Evolutionary conservation across 2,888 invertebrate species (phyloP), one percentile per base, ranked within the genome.

Genomic region (Pyrgus malvae): DNA sequence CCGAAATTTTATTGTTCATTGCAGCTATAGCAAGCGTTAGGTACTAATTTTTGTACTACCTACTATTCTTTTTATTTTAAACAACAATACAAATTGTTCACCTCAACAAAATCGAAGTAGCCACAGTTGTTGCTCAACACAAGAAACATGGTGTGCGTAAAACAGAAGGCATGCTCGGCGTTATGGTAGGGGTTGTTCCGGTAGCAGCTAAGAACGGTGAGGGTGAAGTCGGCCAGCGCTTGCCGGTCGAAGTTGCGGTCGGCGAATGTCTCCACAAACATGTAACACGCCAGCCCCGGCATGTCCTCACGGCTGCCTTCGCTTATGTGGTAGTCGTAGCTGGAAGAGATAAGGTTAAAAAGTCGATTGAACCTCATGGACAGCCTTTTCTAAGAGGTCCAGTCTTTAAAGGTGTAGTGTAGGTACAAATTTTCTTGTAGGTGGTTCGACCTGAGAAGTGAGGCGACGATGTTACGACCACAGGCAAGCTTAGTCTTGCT

Each of bases 131-230:
- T 83, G 16, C 65, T 67, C 14, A 93, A 68, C 25, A 93, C 90
- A 57, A 92, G 73, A 61, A 81, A 93, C 91, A 93, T 91, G 40
- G 92, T 92, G 68, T 93, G 93, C 0, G 91, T 88, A 48, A 93
- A 93, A 49, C 89, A 90, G 71, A 93, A 93, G 0, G 92, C 93
- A 62, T 93, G 93, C 48, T 92, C 91, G 1, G 92, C 91, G 69
- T 93, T 93, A 64, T 93, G 93, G 64, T 93, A 93, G 0, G 92
- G 90, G 61, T 92, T 92, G 31, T 78, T 61, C 2, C 92, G 76
- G 64, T 93, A 93, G 56, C 82, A 79, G 11, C 66, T 57, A 0
- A 90, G 70, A 1, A 91, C 77, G 0, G 91, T 88, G 8, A 93
- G 72, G 0, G 91, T 76, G 65, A 92, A 93, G 64, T 88, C 82